phyloP scores from a whole-genome alignment of 2,113 vertebrate species.

The Pipra filicauda region DNA sequence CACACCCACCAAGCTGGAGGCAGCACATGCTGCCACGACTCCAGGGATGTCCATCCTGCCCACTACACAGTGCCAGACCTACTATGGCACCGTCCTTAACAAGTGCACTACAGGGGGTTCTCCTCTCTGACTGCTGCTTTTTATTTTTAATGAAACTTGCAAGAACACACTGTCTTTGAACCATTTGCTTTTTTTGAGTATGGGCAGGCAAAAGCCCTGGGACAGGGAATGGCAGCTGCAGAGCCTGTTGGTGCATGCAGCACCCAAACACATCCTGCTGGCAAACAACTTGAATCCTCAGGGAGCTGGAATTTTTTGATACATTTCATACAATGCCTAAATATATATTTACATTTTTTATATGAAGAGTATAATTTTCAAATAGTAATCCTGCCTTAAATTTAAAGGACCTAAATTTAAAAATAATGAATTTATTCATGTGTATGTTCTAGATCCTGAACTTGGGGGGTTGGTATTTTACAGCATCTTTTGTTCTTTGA shows the following conservation, averaged over 20 bases:
- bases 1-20: background rate
- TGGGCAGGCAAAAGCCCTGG: background rate
- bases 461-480: background rate
- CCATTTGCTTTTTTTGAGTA: background rate
- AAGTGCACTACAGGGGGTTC: background rate
- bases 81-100: background rate
- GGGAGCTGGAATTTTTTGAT: background rate
- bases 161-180: background rate
- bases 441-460: background rate
- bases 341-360: background rate
- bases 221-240: background rate
- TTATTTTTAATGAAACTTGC: background rate
- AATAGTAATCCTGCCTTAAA: background rate
- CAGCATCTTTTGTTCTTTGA: background rate
- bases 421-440: background rate
- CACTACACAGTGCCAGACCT: fast-evolving
- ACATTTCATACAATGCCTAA: background rate
- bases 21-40: fast-evolving
- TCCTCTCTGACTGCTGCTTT: background rate
- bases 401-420: background rate
- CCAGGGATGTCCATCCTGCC: background rate
- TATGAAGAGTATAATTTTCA: background rate
- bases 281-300: background rate
- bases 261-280: background rate
- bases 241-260: slow-evolving; percentile 2